Evolutionary conservation across 2,888 invertebrate genomes (phyloP), one percentile per base, ranked within the genome.

Genomic region (Polietes domitor): DNA sequence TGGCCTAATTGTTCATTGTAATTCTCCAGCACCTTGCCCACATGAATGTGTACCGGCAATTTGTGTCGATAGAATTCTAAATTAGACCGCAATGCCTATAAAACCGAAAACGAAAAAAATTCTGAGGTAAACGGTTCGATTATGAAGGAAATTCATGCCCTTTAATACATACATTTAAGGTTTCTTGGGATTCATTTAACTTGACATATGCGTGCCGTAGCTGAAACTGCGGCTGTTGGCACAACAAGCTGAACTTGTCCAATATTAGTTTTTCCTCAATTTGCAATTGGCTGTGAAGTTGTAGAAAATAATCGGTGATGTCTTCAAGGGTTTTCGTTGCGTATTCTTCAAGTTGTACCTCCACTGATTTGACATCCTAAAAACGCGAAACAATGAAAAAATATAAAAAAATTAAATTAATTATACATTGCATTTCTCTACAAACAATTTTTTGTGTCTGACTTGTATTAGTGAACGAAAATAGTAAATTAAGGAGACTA

Each of bases 201-300:
- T 83, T 87, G 9, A 78, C 61, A 73, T 87, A 85, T 0, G 89
- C 88, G 50, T 87, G 86, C 65, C 88, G 88, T n/a, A 91, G 86
- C 24, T 86, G 77, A 32, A 87, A 77, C 50, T 91, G 91, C 0
- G 89, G 85, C 9, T 82, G 72, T 55, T 86, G 79, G 65, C 90
- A 89, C 79, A 87, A 78, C 68, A 89, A 85, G 63, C 88, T 88
- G 21, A 92, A 88, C 37, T 85, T 83, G 9, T 89, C 87, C 10
- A 89, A 80, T 19, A 89, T 83, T 72, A 88, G 83, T 32, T 88
- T 87, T 68, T 92, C 91, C 41, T 89, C 87, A 58, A 87, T 86
- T 85, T 92, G 92, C 37, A 92, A 85, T 15, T 87, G 86, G 63
- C 90, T 90, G 73, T 92, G 92, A 53, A 92, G 70, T 72, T 89